Conservation (phyloP, 35 echinoderm and acorn worm species). For the Nesometra sesokonis region DNA sequence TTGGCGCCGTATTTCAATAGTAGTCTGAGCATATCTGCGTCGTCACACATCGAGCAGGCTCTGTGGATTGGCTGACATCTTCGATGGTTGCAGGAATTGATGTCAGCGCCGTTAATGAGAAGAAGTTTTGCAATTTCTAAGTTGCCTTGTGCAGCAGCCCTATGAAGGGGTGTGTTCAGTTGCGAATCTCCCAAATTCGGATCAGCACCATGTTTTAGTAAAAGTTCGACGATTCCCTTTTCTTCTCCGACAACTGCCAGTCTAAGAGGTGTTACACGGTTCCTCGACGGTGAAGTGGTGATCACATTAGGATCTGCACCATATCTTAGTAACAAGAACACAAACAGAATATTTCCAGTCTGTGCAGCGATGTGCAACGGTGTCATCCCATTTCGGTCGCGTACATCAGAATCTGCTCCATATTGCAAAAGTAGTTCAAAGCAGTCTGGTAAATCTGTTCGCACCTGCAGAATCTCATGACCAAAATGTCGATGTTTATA, state of each 20-base stretch:
- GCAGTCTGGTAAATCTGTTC: slow-evolving; percentile 48
- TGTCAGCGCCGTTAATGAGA: slow-evolving; percentile 47
- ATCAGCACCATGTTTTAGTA: slow-evolving; percentile 68
- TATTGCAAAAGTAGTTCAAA: slow-evolving; percentile 70
- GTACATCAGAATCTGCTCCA: slow-evolving; percentile 55
- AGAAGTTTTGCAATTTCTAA: slow-evolving; percentile 55
- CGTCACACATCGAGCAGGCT: slow-evolving; percentile 47
- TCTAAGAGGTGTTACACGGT: slow-evolving; percentile 52
- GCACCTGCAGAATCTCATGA: slow-evolving; percentile 67
- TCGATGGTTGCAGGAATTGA: slow-evolving; percentile 49
- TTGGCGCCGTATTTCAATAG: slow-evolving; percentile 60
- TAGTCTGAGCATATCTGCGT: slow-evolving; percentile 42
- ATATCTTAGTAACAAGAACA: slow-evolving; percentile 53
- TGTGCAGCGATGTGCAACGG: slow-evolving; percentile 60
- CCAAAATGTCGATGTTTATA: slow-evolving; percentile 62
- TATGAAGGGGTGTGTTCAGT: slow-evolving; percentile 70
- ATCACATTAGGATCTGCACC: slow-evolving; percentile 58
- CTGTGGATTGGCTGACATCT: slow-evolving; percentile 66
- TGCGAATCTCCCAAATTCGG: slow-evolving; percentile 58
- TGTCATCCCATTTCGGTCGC: slow-evolving; percentile 52
- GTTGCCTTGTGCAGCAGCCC: slow-evolving; percentile 61
- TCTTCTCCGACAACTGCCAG: slow-evolving; percentile 49
- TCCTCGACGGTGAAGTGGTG: slow-evolving; percentile 10
- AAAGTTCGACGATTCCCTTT: slow-evolving; percentile 34
- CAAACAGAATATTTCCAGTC: slow-evolving; percentile 52